Conservation (phyloP, 2,113 vertebrate species). For the Coptodon bakossiorum region DNA sequence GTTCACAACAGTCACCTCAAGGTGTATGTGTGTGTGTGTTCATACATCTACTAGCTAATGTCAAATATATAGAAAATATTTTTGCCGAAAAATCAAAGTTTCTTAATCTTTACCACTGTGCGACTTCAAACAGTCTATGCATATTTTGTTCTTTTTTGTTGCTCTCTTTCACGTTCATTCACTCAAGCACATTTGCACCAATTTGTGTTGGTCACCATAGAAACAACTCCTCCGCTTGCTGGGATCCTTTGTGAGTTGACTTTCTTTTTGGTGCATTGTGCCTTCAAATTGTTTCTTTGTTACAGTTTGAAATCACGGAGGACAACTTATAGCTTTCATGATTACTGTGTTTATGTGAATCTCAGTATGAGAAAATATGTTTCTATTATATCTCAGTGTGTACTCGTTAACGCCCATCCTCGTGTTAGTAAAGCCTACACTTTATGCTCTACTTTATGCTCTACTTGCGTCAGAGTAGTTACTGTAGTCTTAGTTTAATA, state of each 20-base stretch:
- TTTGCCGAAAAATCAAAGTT: neutral
- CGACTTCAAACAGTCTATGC: neutral
- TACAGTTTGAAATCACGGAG: neutral
- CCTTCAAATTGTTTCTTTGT: neutral
- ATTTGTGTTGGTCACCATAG: slow-evolving; percentile 44
- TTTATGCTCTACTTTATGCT: neutral
- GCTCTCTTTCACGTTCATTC: neutral
- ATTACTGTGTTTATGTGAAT: neutral
- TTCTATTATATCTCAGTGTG: neutral
- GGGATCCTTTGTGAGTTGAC: slow-evolving; percentile 14
- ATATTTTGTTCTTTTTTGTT: neutral
- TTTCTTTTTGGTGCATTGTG: slow-evolving; percentile 8
- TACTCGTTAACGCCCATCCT: neutral
- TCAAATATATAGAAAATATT: neutral
- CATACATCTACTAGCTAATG: neutral
- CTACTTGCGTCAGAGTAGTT: neutral
- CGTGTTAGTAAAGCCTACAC: neutral
- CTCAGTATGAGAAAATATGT: neutral
- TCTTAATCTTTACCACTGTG: neutral
- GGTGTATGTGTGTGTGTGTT: neutral
- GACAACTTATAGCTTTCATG: neutral
- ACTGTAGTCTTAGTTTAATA: neutral
- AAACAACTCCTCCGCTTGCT: slow-evolving; percentile 30
- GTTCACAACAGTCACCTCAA: neutral
- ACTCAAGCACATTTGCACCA: neutral